A percentile compares a stretch with the other conserved stretches of the same genome.
Conservation (phyloP, 2,113 vertebrate genomes). For the Odocoileus hemionus region DNA sequence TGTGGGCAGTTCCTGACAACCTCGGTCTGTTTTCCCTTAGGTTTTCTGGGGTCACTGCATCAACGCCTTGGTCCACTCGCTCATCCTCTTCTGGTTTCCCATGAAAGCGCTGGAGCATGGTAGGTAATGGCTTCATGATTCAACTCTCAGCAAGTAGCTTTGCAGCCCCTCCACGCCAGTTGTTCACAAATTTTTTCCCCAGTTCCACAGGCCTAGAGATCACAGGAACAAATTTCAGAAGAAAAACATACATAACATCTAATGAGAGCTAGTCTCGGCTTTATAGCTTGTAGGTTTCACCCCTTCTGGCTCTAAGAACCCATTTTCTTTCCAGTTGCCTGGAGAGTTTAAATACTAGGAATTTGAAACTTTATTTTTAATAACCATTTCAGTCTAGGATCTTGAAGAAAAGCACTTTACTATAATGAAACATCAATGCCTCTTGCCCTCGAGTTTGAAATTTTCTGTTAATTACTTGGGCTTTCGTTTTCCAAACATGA, state of each 20-base stretch:
- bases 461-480: background rate
- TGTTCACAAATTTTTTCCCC: background rate
- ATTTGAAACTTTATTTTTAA: constrained; percentile 3
- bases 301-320: constrained; percentile 44
- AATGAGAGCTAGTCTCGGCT: constrained; percentile 24
- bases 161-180: background rate
- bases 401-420: background rate
- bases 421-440: background rate
- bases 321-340: constrained; percentile 47
- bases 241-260: background rate
- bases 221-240: constrained; percentile 25
- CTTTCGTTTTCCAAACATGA: background rate
- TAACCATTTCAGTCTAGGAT: background rate
- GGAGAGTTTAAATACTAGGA: constrained; percentile 41
- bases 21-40: constrained; percentile 84
- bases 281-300: constrained; percentile 57
- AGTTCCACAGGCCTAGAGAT: constrained; percentile 32
- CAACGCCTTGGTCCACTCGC: constrained; percentile 98
- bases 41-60: constrained; percentile 99
- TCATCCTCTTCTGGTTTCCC: constrained; percentile 99
- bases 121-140: constrained; percentile 86
- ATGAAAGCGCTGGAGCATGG: constrained; percentile 97
- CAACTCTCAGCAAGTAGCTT: constrained; percentile 56
- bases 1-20: constrained; percentile 75
- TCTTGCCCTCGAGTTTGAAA: background rate